phyloP scores from a whole-genome alignment of 2,888 invertebrate genomes.

The Limnephilus marmoratus region DNA sequence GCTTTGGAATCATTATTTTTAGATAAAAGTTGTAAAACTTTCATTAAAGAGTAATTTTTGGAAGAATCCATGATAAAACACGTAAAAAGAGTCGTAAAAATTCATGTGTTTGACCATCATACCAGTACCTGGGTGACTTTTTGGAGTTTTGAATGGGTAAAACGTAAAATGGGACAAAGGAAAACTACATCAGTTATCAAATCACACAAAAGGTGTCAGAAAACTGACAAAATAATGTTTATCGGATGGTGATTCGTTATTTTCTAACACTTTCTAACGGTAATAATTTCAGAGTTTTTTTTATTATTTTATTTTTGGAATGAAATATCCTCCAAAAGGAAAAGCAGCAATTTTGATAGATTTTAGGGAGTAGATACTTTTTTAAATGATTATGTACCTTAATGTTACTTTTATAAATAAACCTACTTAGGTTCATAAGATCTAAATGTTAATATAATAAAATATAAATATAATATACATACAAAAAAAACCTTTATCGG shows the following conservation, averaged over 20 bases:
- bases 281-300: not conserved
- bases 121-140: slow-evolving; percentile 51
- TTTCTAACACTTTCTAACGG: not conserved
- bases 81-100: slow-evolving; percentile 55
- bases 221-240: slow-evolving; percentile 53
- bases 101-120: slow-evolving; percentile 59
- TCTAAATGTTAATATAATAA: not conserved
- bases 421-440: not conserved
- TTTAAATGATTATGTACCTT: too few relatives aligned
- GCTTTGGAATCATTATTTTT: not conserved
- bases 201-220: slow-evolving; percentile 54
- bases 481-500: not conserved
- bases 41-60: slow-evolving; percentile 40
- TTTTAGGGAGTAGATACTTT: not conserved
- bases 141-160: slow-evolving; percentile 34
- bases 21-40: not conserved
- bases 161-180: slow-evolving; percentile 45
- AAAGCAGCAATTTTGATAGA: not conserved
- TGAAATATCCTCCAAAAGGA: not conserved
- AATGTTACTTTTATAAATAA: not conserved
- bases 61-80: slow-evolving; percentile 21
- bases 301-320: not conserved
- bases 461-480: not conserved
- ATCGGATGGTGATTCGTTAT: slow-evolving; percentile 44
- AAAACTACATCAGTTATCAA: slow-evolving; percentile 45